Percentiles rank a stretch among this genome's conserved stretches.
Evolutionary conservation across 2,888 invertebrate genomes (phyloP).

Genomic region (Sarcophaga subvicina): DNA sequence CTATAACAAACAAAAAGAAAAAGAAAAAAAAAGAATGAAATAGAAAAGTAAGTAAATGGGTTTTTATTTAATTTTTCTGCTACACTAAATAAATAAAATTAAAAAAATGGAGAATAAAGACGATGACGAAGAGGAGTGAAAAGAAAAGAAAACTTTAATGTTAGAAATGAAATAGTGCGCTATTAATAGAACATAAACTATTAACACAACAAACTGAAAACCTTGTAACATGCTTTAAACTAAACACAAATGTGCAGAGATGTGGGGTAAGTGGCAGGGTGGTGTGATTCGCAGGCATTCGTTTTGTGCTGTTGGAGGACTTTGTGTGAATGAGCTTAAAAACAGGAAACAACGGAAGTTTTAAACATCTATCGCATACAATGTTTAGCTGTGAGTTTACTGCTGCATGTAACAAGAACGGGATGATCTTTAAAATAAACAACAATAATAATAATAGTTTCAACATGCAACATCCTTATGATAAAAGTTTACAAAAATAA

Average conservation of each 20-base stretch:
- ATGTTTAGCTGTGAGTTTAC: conserved; percentile 17
- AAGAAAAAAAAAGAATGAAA: background rate
- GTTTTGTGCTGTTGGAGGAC: background rate
- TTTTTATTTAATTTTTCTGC: conserved; percentile 35
- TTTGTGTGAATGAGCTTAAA: conserved; percentile 22
- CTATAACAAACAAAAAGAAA: conserved; percentile 67
- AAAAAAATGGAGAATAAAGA: background rate
- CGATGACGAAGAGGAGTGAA: background rate
- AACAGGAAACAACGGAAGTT: conserved; percentile 55
- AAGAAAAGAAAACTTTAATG: background rate
- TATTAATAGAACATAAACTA: conserved; percentile 63
- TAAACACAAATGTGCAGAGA: conserved; percentile 51
- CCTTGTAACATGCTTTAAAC: conserved; percentile 58
- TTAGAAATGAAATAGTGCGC: conserved; percentile 16
- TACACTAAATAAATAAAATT: conserved; percentile 17
- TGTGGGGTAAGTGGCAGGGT: background rate
- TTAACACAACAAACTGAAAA: conserved; percentile 66
- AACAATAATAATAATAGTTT: conserved; percentile 61
- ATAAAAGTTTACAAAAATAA: conserved; percentile 54
- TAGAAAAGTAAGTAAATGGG: background rate
- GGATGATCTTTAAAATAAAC: conserved; percentile 66
- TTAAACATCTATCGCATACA: conserved; percentile 19
- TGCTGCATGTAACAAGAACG: conserved; percentile 4
- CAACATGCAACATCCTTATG: conserved; percentile 68
- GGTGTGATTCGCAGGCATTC: conserved; percentile 2